phyloP scores from a whole-genome alignment of 2,113 vertebrate genomes.

The Isichthys henryi region DNA sequence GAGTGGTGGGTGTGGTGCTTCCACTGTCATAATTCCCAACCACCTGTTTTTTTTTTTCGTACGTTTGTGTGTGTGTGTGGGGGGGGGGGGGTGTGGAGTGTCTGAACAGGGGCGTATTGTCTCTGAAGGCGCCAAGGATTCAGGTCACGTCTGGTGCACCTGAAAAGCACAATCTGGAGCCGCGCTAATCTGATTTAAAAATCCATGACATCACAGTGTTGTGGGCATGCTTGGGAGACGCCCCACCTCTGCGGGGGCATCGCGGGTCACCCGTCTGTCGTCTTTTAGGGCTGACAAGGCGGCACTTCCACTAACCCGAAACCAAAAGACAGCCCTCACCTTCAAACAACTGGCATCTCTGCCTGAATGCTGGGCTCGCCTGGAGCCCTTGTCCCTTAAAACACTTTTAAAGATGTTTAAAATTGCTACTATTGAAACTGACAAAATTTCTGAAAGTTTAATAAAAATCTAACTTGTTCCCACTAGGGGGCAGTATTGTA shows the following conservation, averaged over 20 bases:
- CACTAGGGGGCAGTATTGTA: conserved; percentile 55
- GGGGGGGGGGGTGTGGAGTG: background rate
- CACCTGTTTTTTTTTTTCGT: background rate
- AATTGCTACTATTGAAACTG: background rate
- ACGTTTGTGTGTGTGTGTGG: background rate
- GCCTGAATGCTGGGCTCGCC: background rate
- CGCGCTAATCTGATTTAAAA: conserved; percentile 10
- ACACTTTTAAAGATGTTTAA: background rate
- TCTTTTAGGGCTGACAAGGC: background rate
- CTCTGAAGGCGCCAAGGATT: background rate
- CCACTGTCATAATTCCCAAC: background rate
- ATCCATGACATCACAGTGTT: background rate
- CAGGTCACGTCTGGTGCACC: conserved; percentile 3
- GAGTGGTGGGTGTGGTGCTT: background rate
- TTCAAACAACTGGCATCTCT: background rate
- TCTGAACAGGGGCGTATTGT: background rate
- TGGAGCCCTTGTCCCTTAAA: background rate
- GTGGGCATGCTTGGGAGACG: background rate
- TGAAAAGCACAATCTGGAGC: background rate
- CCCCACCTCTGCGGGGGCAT: background rate
- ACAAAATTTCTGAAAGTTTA: background rate
- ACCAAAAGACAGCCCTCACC: background rate
- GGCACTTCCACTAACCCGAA: background rate
- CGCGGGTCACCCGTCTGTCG: background rate
- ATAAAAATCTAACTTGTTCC: conserved; percentile 25